A percentile compares a stretch with the other conserved stretches of the same genome.
These are phyloP conservation scores for Balaeniceps rex DNA, from an alignment of 2,113 vertebrate genomes.

Conservation along the genomic window DNA sequence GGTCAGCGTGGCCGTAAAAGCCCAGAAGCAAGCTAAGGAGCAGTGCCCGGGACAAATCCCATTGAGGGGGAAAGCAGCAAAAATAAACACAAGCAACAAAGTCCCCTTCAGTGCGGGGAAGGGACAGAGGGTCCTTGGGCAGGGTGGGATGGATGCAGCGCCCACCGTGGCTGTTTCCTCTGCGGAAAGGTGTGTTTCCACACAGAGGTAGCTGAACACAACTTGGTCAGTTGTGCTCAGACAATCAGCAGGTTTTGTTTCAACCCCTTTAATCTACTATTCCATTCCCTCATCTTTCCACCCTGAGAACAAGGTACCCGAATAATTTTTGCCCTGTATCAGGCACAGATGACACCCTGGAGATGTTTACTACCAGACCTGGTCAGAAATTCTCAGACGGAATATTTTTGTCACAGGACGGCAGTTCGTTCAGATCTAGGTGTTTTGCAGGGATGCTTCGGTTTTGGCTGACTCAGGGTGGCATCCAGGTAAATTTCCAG, in stretches of 20 bases:
- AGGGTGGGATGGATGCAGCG: neutral
- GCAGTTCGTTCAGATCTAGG: neutral
- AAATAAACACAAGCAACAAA: neutral
- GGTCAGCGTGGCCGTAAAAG: neutral
- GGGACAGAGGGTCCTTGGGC: neutral
- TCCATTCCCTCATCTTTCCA: conserved; percentile 42
- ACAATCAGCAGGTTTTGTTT: neutral
- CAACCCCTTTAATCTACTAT: neutral
- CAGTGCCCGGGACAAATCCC: neutral
- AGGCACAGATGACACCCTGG: neutral
- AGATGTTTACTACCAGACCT: conserved; percentile 23
- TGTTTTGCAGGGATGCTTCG: neutral
- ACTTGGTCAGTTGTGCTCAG: neutral
- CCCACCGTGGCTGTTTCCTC: fast-evolving
- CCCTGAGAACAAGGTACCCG: neutral
- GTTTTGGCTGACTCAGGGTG: neutral
- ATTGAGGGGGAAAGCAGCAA: neutral
- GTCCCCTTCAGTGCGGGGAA: neutral
- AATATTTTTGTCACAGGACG: conserved; percentile 22
- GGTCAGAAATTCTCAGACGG: conserved; percentile 50
- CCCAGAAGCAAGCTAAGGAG: neutral
- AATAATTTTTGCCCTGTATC: conserved; percentile 2
- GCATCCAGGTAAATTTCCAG: conserved; percentile 44
- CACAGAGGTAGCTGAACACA: neutral
- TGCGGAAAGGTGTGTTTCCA: neutral